A percentile compares a stretch with the other conserved stretches of the same genome.
Evolutionary conservation across 2,113 vertebrate species (phyloP).

Genomic region (Collichthys lucidus): DNA sequence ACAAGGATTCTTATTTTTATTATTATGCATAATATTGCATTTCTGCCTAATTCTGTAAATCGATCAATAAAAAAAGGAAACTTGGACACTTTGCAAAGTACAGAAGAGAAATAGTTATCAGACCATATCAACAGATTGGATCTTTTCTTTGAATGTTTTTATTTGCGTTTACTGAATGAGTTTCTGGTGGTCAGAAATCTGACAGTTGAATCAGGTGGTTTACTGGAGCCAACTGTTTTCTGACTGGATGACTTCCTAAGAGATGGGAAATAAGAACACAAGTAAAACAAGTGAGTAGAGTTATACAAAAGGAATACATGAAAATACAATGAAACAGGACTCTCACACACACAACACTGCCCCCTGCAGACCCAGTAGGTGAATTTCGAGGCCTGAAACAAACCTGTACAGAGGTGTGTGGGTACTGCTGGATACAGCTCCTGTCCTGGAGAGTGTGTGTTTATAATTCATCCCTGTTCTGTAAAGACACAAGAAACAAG

Average conservation of each 20-base stretch:
- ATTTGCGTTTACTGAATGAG: background rate
- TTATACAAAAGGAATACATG: too few species aligned
- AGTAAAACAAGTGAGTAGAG: background rate
- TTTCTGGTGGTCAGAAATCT: conserved; percentile 6
- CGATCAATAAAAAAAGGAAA: background rate
- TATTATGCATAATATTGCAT: too few species aligned
- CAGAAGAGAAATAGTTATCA: background rate
- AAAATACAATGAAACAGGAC: background rate
- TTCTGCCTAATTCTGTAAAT: too few species aligned
- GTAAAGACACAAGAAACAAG: background rate
- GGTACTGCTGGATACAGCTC: conserved; percentile 6
- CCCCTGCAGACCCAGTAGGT: background rate
- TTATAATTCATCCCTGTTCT: conserved; percentile 17
- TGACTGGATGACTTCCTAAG: conserved; percentile 36
- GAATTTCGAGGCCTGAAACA: background rate
- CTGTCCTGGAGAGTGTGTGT: background rate
- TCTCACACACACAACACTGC: background rate
- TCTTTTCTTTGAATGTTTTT: background rate
- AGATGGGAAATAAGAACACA: background rate
- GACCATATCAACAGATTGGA: background rate
- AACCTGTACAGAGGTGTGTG: conserved; percentile 35
- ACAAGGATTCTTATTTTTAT: too few species aligned
- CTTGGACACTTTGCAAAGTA: background rate
- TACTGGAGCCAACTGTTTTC: conserved; percentile 1
- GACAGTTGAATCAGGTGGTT: background rate